These are phyloP conservation scores for Chloroceryle inda DNA, from an alignment of 2,797 vertebrate species.

Conservation along the genomic window DNA sequence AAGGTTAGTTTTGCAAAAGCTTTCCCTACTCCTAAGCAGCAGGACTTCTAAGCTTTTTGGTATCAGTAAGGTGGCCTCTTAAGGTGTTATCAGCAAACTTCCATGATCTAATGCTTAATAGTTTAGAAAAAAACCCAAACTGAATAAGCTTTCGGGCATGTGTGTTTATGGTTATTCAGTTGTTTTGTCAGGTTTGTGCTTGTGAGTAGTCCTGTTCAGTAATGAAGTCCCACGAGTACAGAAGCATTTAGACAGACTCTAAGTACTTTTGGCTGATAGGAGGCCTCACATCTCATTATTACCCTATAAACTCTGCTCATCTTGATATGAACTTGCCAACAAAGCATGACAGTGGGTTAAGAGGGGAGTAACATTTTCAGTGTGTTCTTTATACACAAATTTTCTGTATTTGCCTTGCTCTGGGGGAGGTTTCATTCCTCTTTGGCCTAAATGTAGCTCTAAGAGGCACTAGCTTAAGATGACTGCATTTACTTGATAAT, in stretches of 20 bases:
- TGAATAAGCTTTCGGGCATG: not conserved
- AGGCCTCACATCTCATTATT: not conserved
- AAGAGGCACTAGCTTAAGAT: not conserved
- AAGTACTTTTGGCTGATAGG: not conserved
- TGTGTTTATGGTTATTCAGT: not conserved
- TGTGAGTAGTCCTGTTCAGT: not conserved
- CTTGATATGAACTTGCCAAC: not conserved
- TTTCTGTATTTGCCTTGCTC: not conserved
- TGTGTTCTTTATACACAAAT: not conserved
- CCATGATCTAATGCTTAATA: not conserved
- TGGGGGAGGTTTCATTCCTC: not conserved
- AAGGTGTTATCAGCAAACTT: not conserved
- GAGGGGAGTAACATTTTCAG: not conserved
- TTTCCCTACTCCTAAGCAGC: not conserved
- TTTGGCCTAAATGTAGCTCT: not conserved
- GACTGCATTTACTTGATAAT: not conserved
- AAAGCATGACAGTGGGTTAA: not conserved
- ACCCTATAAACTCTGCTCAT: not conserved
- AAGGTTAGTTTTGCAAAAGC: not conserved
- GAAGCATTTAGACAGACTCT: not conserved
- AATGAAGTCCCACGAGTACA: not conserved
- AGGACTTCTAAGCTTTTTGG: not conserved
- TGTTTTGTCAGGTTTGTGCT: not conserved
- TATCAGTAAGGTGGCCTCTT: not conserved
- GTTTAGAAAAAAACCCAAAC: not conserved